Percentiles rank a stretch among this genome's conserved stretches.
These are phyloP conservation scores for Protosalanx chinensis DNA, from an alignment of 2,797 vertebrate genomes.

Conservation along the genomic window DNA sequence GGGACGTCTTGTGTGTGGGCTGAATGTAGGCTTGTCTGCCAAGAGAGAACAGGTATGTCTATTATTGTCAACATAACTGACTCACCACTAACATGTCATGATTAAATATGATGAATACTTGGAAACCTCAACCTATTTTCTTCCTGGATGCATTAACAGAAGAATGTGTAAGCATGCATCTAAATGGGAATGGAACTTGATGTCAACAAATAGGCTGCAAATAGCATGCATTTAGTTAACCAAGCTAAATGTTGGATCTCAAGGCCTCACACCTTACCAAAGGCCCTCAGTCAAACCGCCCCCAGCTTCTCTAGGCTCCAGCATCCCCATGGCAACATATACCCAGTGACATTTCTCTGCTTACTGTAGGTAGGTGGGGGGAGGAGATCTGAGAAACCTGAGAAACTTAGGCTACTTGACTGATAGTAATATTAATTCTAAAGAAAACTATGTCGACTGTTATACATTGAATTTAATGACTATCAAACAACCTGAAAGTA, in stretches of 20 bases:
- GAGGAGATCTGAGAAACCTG: slow-evolving; percentile 52
- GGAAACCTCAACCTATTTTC: not conserved
- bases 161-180: not conserved
- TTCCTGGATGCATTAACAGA: not conserved
- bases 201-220: not conserved
- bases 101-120: not conserved
- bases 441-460: not conserved
- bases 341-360: slow-evolving; percentile 71
- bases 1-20: not conserved
- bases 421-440: slow-evolving; percentile 39
- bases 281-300: slow-evolving; percentile 70
- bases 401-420: slow-evolving; percentile 18
- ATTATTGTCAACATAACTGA: not conserved
- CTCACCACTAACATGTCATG: not conserved
- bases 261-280: slow-evolving; percentile 61
- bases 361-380: slow-evolving; percentile 53
- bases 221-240: not conserved
- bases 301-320: slow-evolving; percentile 65
- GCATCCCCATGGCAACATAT: slow-evolving; percentile 79
- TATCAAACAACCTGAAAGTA: not conserved
- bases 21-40: not conserved
- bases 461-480: not conserved
- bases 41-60: not conserved
- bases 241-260: slow-evolving; percentile 22
- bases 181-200: not conserved